Conservation (phyloP, 1,140 invertebrate species). For the Drosophila tsacasi region DNA sequence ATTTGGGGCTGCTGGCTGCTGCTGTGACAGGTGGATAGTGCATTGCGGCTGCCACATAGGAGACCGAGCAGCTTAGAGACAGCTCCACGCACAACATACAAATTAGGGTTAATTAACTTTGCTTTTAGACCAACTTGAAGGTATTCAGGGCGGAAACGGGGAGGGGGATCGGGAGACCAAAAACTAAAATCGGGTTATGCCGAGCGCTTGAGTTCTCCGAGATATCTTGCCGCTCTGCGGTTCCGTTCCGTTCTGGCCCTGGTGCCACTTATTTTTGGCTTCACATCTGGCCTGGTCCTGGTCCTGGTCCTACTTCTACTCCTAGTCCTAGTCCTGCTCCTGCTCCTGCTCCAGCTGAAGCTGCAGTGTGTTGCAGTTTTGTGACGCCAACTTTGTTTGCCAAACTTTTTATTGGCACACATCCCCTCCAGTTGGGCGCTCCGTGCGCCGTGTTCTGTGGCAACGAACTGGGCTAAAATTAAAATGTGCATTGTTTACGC, state of each 20-base stretch:
- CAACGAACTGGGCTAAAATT: constrained; percentile 78
- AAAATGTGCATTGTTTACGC: constrained; percentile 74
- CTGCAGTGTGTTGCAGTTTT: constrained; percentile 76
- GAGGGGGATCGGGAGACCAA: background rate
- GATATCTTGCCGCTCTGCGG: constrained; percentile 17
- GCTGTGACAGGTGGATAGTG: constrained; percentile 64
- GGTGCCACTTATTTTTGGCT: constrained; percentile 64
- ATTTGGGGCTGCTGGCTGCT: constrained; percentile 14
- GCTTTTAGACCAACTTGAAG: constrained; percentile 51
- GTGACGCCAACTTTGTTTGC: constrained; percentile 83
- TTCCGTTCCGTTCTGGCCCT: constrained; percentile 15
- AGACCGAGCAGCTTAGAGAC: constrained; percentile 18
- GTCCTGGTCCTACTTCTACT: constrained; percentile 1
- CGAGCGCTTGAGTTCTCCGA: constrained; percentile 37
- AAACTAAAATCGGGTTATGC: constrained; percentile 55
- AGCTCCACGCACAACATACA: constrained; percentile 51
- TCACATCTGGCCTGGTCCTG: constrained; percentile 28
- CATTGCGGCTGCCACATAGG: constrained; percentile 43
- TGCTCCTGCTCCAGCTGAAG: constrained; percentile 12
- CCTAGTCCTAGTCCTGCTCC: background rate
- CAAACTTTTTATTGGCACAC: constrained; percentile 84
- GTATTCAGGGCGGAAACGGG: background rate
- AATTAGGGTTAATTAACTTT: constrained; percentile 80
- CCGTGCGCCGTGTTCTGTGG: constrained; percentile 57
- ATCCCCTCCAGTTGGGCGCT: constrained; percentile 54